Conservation (phyloP, 2,888 invertebrate species). For the Spatulosminthurus flaviceps region DNA sequence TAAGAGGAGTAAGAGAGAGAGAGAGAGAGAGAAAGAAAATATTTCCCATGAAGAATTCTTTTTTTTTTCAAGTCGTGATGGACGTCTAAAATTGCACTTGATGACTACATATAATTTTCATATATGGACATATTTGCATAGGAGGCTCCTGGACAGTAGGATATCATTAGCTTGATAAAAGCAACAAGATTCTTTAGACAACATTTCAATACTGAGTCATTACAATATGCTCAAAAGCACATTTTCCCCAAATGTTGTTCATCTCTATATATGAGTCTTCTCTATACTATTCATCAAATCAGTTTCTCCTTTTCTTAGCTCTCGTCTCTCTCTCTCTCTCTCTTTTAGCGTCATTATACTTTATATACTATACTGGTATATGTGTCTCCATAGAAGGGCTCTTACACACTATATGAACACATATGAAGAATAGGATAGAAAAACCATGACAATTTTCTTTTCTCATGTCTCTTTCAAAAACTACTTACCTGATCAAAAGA, state of each 20-base stretch:
- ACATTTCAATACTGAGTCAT: constrained; percentile 45
- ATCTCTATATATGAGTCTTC: no score
- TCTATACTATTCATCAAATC: constrained; percentile 7
- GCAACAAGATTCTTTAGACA: constrained; percentile 42
- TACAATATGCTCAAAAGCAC: constrained; percentile 20
- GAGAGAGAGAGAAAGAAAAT: neutral
- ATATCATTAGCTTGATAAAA: constrained; percentile 48
- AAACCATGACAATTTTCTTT: constrained; percentile 38
- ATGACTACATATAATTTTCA: constrained; percentile 30
- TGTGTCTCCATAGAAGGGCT: no score
- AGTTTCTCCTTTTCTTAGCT: neutral
- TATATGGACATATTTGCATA: constrained; percentile 26
- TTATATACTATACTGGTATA: no score
- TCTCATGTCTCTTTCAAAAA: neutral
- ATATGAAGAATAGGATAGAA: neutral
- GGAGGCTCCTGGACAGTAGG: constrained; percentile 41
- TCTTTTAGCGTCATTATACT: no score
- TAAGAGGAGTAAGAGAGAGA: no score
- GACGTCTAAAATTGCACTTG: constrained; percentile 49
- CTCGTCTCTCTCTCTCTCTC: neutral
- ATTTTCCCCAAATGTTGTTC: constrained; percentile 6
- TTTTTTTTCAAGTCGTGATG: constrained; percentile 39
- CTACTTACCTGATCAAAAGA: no score
- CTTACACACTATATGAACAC: no score
- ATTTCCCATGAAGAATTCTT: constrained; percentile 47